Evolutionary conservation across 2,888 invertebrate genomes (phyloP), one percentile per base, ranked within the genome.

Genomic region (Boloria euphrosyne): DNA sequence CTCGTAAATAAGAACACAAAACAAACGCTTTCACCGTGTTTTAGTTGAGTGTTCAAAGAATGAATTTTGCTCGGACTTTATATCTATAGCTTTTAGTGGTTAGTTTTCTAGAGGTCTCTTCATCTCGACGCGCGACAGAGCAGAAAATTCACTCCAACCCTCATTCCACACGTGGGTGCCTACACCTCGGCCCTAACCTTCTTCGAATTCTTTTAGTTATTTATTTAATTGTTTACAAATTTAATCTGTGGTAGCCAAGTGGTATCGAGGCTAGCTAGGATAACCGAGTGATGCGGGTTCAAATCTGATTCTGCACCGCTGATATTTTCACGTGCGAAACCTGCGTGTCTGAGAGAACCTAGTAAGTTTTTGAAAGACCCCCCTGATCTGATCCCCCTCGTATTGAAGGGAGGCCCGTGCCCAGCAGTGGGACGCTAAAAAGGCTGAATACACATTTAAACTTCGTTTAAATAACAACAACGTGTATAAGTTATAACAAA

Each of bases 101-200:
- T 83, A 82, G 80, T 84, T 85, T 81, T 81, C 75, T 79, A 72
- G 75, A 78, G 80, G 79, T 79, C 77, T 80, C 80, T 82, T 81
- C 84, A 88, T 88, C 85, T 84, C 76, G 77, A 72, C 70, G 79
- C 78, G 85, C 87, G 80, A 74, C 85, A 82, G 80, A 82, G 83
- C 88, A 81, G 87, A 83, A 88, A 90, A 89, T 89, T 85, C 78
- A 83, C 82, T 82, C 76, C 80, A 77, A 80, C 84, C 84, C 84
- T 82, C 84, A 80, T 84, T 82, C 83, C 82, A 82, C 82, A 83
- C 83, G 78, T 81, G 80, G 78, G 78, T 84, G 80, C 78, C 75
- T 78, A 75, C 75, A 69, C 69, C 74, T 71, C 73, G 64, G 66
- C 66, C 74, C 68, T 70, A 63, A 73, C 73, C 73, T 62, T 69